phyloP scores from a whole-genome alignment of 1,140 invertebrate species.

The Pomacea maculata region DNA sequence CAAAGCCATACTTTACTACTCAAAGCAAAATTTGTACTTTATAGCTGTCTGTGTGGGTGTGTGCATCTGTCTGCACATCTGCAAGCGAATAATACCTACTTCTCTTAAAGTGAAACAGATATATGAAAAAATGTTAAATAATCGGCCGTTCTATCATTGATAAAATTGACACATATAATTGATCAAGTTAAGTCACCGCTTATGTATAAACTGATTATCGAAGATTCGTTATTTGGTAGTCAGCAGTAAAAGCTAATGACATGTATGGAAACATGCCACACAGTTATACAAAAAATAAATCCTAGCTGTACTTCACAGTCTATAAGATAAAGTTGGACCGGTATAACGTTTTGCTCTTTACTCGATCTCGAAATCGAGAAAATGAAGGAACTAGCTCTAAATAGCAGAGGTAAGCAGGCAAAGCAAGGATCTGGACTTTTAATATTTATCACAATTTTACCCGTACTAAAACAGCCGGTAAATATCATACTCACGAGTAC shows the following conservation, averaged over 20 bases:
- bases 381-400: too few relatives aligned
- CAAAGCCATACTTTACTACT: background rate
- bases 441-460: too few relatives aligned
- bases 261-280: background rate
- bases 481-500: constrained; percentile 10
- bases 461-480: too few relatives aligned
- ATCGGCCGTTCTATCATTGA: background rate
- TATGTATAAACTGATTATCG: background rate
- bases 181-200: background rate
- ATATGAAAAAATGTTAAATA: background rate
- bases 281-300: too few relatives aligned
- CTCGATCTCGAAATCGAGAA: too few relatives aligned
- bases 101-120: background rate
- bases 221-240: background rate
- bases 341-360: too few relatives aligned
- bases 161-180: background rate
- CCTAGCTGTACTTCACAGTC: too few relatives aligned
- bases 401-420: too few relatives aligned
- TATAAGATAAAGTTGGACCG: background rate
- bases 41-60: background rate
- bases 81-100: background rate
- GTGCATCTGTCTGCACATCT: background rate
- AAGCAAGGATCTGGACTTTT: too few relatives aligned
- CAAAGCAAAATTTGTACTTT: background rate
- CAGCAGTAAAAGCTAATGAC: background rate